Percentiles rank a stretch among this genome's conserved stretches.
Evolutionary conservation across 2,113 vertebrate species (phyloP).

Genomic region (Leptodactylus fuscus): DNA sequence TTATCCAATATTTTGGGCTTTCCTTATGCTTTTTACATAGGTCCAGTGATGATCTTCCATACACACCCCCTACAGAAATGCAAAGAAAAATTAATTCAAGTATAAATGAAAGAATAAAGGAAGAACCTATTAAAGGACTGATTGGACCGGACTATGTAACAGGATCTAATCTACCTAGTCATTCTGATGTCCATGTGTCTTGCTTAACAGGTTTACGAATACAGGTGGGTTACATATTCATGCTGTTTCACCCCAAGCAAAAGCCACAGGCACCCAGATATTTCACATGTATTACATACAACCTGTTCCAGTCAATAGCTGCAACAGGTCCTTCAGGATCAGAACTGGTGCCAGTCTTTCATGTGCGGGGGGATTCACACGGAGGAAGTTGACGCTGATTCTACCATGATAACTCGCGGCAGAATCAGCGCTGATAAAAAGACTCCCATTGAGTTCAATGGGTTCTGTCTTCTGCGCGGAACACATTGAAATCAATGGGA

Average conservation of each 20-base stretch:
- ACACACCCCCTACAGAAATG: slow-evolving; percentile 78
- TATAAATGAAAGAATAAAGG: slow-evolving; percentile 78
- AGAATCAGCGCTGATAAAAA: no score
- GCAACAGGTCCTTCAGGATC: background rate
- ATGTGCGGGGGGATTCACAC: no score
- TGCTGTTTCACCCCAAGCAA: background rate
- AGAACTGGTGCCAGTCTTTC: no score
- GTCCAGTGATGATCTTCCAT: slow-evolving; percentile 64
- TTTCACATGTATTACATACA: background rate
- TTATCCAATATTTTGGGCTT: background rate
- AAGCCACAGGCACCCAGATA: background rate
- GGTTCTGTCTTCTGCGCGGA: no score
- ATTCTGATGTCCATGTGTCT: slow-evolving; percentile 89
- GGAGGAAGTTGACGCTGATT: no score
- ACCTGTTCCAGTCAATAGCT: no score
- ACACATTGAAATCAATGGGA: no score
- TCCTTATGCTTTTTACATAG: slow-evolving; percentile 64
- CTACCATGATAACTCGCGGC: no score
- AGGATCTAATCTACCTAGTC: slow-evolving; percentile 95
- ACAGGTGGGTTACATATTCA: slow-evolving; percentile 77
- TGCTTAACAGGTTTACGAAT: slow-evolving; percentile 93
- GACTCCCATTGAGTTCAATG: no score
- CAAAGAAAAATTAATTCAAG: slow-evolving; percentile 77
- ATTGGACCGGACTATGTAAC: slow-evolving; percentile 88
- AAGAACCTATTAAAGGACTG: slow-evolving; percentile 77